Evolutionary conservation across 92 coral and sea anemone species (phyloP), one percentile per base, ranked within the genome.

Genomic region (Bergia puertoricense): DNA sequence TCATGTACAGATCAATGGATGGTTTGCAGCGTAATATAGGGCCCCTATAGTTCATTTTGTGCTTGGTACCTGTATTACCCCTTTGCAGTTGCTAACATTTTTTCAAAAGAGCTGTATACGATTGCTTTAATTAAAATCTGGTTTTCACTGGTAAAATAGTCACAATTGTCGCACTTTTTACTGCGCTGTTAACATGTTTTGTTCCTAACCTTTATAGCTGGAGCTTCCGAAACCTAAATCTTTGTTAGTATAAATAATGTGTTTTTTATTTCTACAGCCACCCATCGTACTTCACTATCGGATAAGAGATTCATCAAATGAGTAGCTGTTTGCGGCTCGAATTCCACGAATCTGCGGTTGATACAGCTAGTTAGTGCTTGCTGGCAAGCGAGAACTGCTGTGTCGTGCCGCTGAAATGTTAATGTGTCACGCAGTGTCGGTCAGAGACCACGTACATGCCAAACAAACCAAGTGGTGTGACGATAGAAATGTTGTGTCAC

Each of bases 201-300:
- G 10, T 8, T 13, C 10, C 16, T 3, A 62, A 23, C 69, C 5
- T 6, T 62, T 62, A 14, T 18, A 62, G 20, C 30, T 11, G 18
- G 59, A 54, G 57, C 57, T 51, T 54, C 59, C 59, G 59, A 18
- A 6, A 54, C 59, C 59, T 13, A 54, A 54, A 13, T 54, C 18
- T 54, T 18, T 13, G 59, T 6, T 54, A 10, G 59, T 54, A 36
- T 69, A 23, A 69, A 8, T n/a, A n/a, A 9, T 20, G 10, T 62
- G 23, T 38, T 86, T 48, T 39, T 65, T 76, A 30, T 45, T 82
- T 13, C 85, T 88, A 91, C 90, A 90, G 82, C 96, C 96, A n/a
- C 96, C 96, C 44, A 92, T 94, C 86, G 91, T 94, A n/a, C 91
- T 94, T 16, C 91, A 94, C 68, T 94, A 92, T 79, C 92, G 94